Conservation (phyloP, 2,113 vertebrate species). For the Cromileptes altivelis region DNA sequence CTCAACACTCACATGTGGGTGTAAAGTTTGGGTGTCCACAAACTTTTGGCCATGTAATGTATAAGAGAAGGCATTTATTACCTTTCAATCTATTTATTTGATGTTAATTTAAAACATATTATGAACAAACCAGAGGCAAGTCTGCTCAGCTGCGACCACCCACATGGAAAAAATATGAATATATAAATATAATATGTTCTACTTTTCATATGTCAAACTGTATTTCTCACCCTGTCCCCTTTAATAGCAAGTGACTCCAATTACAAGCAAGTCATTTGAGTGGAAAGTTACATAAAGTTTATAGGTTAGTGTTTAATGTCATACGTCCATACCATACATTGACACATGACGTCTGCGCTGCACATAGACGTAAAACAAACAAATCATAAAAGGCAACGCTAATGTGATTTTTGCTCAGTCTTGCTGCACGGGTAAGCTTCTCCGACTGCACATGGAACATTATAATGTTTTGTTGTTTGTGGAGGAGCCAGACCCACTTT, state of each 20-base stretch:
- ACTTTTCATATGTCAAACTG: not conserved
- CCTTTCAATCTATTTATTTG: not conserved
- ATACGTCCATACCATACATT: not conserved
- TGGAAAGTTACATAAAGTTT: conserved; percentile 9
- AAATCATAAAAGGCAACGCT: conserved; percentile 21
- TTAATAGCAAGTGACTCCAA: conserved; percentile 4
- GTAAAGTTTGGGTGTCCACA: not conserved
- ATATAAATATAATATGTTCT: not conserved
- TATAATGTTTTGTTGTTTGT: conserved; percentile 29
- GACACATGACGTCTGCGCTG: not conserved
- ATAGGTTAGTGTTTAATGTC: not conserved
- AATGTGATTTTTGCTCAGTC: conserved; percentile 22
- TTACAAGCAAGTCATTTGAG: not conserved
- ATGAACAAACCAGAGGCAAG: not conserved
- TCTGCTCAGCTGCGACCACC: not conserved
- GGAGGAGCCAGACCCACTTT: conserved; percentile 28
- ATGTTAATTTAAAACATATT: conserved; percentile 1
- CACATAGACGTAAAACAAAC: conserved; percentile 25
- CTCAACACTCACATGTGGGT: not conserved
- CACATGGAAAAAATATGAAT: not conserved
- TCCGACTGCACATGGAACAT: conserved; percentile 37
- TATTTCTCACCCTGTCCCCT: not conserved
- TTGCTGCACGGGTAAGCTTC: not conserved
- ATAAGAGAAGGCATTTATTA: not conserved
- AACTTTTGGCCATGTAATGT: not conserved